These are phyloP conservation scores for Congeria kusceri DNA, from an alignment of 2,888 invertebrate species.

Conservation along the genomic window DNA sequence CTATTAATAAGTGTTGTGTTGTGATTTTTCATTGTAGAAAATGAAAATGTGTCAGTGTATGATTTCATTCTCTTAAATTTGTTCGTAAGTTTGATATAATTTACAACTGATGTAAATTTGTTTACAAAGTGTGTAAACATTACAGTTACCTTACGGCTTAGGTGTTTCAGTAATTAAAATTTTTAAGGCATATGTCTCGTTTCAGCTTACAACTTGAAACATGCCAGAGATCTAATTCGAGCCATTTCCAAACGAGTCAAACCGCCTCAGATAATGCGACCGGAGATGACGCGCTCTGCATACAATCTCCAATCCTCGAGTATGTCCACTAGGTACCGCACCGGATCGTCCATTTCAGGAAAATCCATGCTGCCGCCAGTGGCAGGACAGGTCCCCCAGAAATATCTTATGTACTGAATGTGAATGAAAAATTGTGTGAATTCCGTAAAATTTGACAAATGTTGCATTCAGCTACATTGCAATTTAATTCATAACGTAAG, in stretches of 20 bases:
- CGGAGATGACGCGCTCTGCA: conserved; percentile 50
- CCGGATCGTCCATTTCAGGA: conserved; percentile 10
- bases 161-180: no score
- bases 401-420: conserved; percentile 8
- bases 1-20: no score
- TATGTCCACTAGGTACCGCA: conserved; percentile 5
- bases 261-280: conserved; percentile 53
- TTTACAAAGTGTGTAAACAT: no score
- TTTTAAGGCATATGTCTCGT: no score
- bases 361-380: conserved; percentile 2
- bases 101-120: no score
- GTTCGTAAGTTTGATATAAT: no score
- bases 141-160: no score
- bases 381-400: conserved; percentile 1
- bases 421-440: neutral
- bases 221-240: conserved; percentile 82
- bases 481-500: no score
- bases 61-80: no score
- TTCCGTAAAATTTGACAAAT: neutral
- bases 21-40: no score
- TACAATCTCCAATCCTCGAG: conserved; percentile 35
- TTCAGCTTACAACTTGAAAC: conserved; percentile 83
- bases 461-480: neutral
- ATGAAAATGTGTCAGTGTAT: no score
- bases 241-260: conserved; percentile 83